phyloP scores from a whole-genome alignment of 2,888 invertebrate genomes.

The Pseudococcus viburni region DNA sequence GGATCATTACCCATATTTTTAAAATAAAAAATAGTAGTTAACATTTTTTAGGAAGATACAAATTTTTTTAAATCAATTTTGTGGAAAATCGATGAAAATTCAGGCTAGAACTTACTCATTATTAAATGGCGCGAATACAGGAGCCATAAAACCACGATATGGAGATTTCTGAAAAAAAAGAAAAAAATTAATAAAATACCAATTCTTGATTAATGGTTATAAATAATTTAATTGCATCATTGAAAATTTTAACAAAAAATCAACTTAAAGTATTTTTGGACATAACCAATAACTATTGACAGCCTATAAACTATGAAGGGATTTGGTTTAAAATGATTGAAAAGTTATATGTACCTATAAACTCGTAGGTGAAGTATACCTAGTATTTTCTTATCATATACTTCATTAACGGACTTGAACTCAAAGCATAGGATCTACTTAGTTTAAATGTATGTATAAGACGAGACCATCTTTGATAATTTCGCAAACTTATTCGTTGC shows the following conservation, averaged over 20 bases:
- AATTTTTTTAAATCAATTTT: neutral
- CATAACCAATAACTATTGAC: too few relatives aligned
- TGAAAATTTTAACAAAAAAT: too few relatives aligned
- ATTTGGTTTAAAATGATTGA: neutral
- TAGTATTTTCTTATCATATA: neutral
- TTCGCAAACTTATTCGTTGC: slow-evolving; percentile 22
- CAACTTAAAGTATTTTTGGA: too few relatives aligned
- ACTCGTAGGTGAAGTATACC: neutral
- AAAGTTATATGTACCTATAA: neutral
- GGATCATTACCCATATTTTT: too few relatives aligned
- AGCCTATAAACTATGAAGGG: too few relatives aligned
- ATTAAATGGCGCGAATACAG: slow-evolving; percentile 58
- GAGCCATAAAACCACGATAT: slow-evolving; percentile 57
- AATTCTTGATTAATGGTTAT: too few relatives aligned
- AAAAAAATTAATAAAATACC: neutral
- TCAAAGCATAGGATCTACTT: neutral
- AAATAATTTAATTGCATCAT: too few relatives aligned
- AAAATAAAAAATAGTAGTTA: too few relatives aligned
- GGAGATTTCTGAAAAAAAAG: slow-evolving; percentile 51
- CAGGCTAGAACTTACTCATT: neutral
- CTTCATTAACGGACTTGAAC: neutral
- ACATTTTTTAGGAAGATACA: too few relatives aligned
- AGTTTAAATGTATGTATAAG: neutral
- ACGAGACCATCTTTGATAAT: slow-evolving; percentile 17
- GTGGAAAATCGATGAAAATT: neutral